phyloP scores from a whole-genome alignment of 2,113 vertebrate species.

The Anoura caudifer region DNA sequence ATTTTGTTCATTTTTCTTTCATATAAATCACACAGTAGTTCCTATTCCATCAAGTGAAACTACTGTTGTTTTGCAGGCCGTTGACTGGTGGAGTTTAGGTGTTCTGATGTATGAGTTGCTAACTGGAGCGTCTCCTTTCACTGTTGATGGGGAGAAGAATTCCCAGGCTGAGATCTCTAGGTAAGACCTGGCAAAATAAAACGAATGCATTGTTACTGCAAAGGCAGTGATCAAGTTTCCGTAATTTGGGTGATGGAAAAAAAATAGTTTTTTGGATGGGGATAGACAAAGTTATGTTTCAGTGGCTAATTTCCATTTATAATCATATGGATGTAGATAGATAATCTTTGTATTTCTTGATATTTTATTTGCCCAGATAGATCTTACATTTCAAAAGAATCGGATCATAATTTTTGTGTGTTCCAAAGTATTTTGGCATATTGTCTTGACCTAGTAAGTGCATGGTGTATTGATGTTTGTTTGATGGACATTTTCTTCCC shows the following conservation, averaged over 20 bases:
- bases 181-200: constrained; percentile 80
- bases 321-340: not conserved
- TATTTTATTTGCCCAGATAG: not conserved
- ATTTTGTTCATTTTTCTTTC: not conserved
- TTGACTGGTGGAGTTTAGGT: constrained; percentile 99
- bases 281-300: not conserved
- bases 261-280: not conserved
- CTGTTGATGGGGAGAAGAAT: constrained; percentile 97
- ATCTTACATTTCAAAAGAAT: not conserved
- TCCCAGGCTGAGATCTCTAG: constrained; percentile 97
- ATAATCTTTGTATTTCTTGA: not conserved
- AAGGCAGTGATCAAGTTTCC: not conserved
- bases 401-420: not conserved
- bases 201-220: not conserved
- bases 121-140: constrained; percentile 98
- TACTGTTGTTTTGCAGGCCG: constrained; percentile 86
- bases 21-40: not conserved
- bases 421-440: not conserved
- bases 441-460: not conserved
- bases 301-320: not conserved
- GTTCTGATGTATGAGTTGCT: constrained; percentile 98
- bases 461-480: not conserved
- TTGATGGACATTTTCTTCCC: not conserved
- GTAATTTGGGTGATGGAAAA: not conserved
- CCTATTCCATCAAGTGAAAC: constrained; percentile 18